These are phyloP conservation scores for Drosophila quinaria DNA, from an alignment of 2,888 invertebrate genomes.

Conservation along the genomic window DNA sequence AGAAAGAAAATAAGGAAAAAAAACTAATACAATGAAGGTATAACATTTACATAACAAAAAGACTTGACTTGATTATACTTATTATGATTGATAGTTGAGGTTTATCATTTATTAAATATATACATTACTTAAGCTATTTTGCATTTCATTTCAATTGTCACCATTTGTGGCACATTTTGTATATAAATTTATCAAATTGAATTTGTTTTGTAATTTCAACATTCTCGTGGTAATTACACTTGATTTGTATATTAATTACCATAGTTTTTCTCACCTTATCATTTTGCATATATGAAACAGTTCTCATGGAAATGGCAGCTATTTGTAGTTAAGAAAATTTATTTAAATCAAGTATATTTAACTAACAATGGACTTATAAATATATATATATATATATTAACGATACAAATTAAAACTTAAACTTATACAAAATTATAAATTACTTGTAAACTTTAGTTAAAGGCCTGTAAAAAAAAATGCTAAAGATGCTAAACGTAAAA, in stretches of 20 bases:
- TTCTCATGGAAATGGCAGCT: slow-evolving; percentile 86
- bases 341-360: slow-evolving; percentile 74
- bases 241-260: slow-evolving; percentile 6
- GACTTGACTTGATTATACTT: slow-evolving; percentile 76
- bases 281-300: slow-evolving; percentile 77
- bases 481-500: slow-evolving; percentile 38
- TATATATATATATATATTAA: slow-evolving; percentile 54
- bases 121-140: slow-evolving; percentile 16
- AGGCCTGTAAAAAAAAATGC: slow-evolving; percentile 54
- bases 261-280: slow-evolving; percentile 24
- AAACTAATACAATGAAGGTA: slow-evolving; percentile 69
- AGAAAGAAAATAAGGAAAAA: neutral
- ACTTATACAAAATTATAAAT: slow-evolving; percentile 30
- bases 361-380: slow-evolving; percentile 78
- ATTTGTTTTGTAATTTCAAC: neutral
- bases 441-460: slow-evolving; percentile 39
- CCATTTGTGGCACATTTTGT: slow-evolving; percentile 26
- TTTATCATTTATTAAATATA: slow-evolving; percentile 26
- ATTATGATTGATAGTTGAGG: slow-evolving; percentile 58
- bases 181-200: slow-evolving; percentile 17
- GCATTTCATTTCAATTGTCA: slow-evolving; percentile 34
- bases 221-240: slow-evolving; percentile 1
- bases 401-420: slow-evolving; percentile 25
- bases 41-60: slow-evolving; percentile 78
- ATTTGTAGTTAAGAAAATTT: slow-evolving; percentile 85